Evolutionary conservation across 2,888 invertebrate genomes (phyloP).

Genomic region (Drosophila siamana): DNA sequence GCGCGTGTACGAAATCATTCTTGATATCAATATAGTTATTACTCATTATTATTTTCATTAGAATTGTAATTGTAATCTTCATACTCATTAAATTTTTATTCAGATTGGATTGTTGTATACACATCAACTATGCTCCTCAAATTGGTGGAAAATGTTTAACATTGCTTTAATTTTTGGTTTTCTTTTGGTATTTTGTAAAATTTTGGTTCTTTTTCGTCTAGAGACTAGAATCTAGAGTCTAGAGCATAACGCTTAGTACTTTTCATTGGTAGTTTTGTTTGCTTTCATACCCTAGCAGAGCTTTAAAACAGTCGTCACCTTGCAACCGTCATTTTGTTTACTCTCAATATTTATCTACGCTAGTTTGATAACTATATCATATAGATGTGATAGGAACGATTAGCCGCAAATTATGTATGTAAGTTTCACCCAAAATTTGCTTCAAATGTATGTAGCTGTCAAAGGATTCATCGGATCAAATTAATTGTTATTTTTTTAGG

Average conservation of each 20-base stretch:
- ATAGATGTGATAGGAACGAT: background rate
- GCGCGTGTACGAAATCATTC: slow-evolving; percentile 57
- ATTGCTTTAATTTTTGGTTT: slow-evolving; percentile 37
- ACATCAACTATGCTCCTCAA: slow-evolving; percentile 58
- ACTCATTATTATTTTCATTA: background rate
- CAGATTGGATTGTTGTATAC: slow-evolving; percentile 39
- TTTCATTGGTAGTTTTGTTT: slow-evolving; percentile 14
- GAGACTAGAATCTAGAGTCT: slow-evolving; percentile 58
- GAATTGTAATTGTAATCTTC: slow-evolving; percentile 9
- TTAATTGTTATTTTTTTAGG: background rate
- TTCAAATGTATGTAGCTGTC: background rate
- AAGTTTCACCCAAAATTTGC: background rate
- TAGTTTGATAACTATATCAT: background rate
- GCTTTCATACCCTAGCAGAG: background rate
- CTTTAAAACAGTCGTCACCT: background rate
- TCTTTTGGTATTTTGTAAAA: slow-evolving; percentile 60
- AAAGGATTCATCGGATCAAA: background rate
- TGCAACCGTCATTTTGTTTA: background rate
- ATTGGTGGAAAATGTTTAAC: slow-evolving; percentile 72
- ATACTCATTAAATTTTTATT: slow-evolving; percentile 18
- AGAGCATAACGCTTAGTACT: slow-evolving; percentile 66
- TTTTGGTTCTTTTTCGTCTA: slow-evolving; percentile 76
- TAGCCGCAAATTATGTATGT: background rate
- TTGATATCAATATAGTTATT: slow-evolving; percentile 5
- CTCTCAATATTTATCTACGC: background rate